Base-by-base conservation (phyloP, 37 sponge, comb jelly and placozoan species). In the Chondrosia reniformis region DNA sequence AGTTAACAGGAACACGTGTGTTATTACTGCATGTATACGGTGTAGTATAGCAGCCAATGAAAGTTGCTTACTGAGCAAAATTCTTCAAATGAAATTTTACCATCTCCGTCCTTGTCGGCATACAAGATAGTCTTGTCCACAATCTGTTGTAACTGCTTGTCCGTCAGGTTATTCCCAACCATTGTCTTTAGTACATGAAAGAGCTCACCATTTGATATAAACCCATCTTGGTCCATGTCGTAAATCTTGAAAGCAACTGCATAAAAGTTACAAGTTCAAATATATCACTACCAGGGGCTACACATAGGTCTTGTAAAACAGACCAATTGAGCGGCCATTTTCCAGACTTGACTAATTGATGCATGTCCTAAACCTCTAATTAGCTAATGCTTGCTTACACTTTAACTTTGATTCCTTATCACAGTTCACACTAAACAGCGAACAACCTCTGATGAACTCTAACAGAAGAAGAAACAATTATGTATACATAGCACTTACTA, bases 81-180 rank as follows among this genome's bases (percentile, higher is more conserved):
- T 55, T 96, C 99, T 39, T 98, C 89, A 71, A 83, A 98, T 17
- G 96, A 93, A n/a, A 98, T 98, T 55, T 96, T 98, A 8, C 99
- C 99, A 86, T 98, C 99, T 3, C 90, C 92, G 76, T 98, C 99
- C 43, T 89, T 91, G 82, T 98, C 99, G 3, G 99, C 94, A 49
- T 90, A 93, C 58, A 96, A 76, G 39, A 98, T 98, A n/a, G 99
- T 98, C 88, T 98, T 98, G 74, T 98, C 99, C 0, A 98, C 99
- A 42, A 98, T 98, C 81, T 98, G 95, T 56, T 98, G 99, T n/a
- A 98, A 84, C 72, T 98, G 99, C 36, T 84, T 88, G 57, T 98
- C 99, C 77, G 99, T 95, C 22, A 98, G 79, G 78, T 98, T 98
- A 43, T 80, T 98, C 30, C 99, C 99, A 0, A 98, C 99, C 99